Conservation (phyloP, 2,113 vertebrate genomes). For the Aythya baeri region DNA sequence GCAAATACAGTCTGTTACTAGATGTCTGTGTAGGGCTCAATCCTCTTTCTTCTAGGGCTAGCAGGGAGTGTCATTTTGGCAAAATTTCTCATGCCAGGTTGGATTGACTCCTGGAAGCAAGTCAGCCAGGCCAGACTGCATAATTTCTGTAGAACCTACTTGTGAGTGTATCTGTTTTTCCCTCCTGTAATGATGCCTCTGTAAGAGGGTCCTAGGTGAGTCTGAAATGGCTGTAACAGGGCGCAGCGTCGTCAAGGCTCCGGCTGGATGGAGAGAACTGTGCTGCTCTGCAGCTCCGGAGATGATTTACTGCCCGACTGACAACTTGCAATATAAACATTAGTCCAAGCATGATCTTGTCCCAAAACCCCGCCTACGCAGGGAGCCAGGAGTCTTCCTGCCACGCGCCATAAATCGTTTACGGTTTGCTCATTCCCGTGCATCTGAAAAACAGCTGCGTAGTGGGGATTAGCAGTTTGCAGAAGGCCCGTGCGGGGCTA, state of each 20-base stretch:
- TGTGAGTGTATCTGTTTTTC: not conserved
- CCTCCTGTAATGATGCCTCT: not conserved
- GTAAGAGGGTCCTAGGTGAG: not conserved
- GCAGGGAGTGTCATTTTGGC: not conserved
- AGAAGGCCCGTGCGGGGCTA: constrained; percentile 63
- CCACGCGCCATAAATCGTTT: constrained; percentile 81
- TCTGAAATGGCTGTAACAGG: not conserved
- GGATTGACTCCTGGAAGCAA: not conserved
- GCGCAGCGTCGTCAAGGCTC: not conserved
- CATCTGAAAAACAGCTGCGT: constrained; percentile 73
- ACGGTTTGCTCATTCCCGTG: constrained; percentile 70
- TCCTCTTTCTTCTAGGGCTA: not conserved
- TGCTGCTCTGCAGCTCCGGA: not conserved
- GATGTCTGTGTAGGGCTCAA: not conserved
- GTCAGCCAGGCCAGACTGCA: not conserved
- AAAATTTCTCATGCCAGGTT: not conserved
- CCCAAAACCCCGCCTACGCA: constrained; percentile 64
- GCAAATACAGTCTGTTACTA: not conserved
- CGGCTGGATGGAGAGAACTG: constrained; percentile 1
- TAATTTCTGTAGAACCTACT: not conserved
- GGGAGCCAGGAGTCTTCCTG: constrained; percentile 76
- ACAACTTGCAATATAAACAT: constrained; percentile 73
- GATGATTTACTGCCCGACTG: constrained; percentile 69
- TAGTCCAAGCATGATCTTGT: constrained; percentile 75
- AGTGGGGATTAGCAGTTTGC: constrained; percentile 72